These are phyloP conservation scores for Grus americana DNA, from an alignment of 2,113 vertebrate genomes.

Conservation along the genomic window DNA sequence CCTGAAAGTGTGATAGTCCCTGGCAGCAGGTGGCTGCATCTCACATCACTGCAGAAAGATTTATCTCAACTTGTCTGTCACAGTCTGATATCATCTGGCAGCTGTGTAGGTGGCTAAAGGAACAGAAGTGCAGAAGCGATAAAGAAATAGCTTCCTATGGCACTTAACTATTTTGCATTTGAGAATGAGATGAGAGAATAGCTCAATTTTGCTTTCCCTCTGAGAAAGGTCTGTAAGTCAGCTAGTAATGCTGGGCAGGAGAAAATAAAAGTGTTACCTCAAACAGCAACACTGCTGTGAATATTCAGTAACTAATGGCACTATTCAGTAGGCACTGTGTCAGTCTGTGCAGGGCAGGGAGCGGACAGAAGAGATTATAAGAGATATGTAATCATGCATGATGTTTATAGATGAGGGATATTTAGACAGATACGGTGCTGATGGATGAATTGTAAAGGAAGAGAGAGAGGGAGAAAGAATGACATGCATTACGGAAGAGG, in stretches of 20 bases:
- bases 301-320: not conserved
- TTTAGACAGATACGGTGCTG: not conserved
- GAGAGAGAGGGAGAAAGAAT: not conserved
- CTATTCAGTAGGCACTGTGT: not conserved
- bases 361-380: not conserved
- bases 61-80: not conserved
- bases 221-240: constrained; percentile 18
- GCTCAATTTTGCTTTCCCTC: not conserved
- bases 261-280: constrained; percentile 28
- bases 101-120: constrained; percentile 15
- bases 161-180: not conserved
- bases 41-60: not conserved
- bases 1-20: not conserved
- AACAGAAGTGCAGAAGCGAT: not conserved
- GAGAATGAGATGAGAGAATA: not conserved
- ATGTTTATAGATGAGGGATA: not conserved
- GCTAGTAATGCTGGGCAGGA: not conserved
- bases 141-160: constrained; percentile 9
- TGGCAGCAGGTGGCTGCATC: not conserved
- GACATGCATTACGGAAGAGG: not conserved
- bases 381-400: not conserved
- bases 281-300: constrained; percentile 9
- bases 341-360: not conserved
- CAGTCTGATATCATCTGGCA: not conserved
- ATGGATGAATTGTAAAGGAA: not conserved